A percentile compares a stretch with the other conserved stretches of the same genome.
Evolutionary conservation across 2,888 invertebrate genomes (phyloP).

Genomic region (Siphlonurus alternatus): DNA sequence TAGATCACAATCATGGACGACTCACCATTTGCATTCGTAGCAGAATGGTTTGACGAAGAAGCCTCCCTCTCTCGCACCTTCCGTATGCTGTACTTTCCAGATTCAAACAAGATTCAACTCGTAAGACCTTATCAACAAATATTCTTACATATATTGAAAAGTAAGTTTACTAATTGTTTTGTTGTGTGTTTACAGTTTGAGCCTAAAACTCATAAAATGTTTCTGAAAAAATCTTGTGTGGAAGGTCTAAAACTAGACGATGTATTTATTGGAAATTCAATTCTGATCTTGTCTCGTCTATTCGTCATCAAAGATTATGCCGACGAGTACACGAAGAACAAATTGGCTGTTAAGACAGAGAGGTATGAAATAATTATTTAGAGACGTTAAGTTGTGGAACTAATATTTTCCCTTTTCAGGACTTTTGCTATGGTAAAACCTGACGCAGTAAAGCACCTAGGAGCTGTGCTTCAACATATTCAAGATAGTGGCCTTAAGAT

Average conservation of each 20-base stretch:
- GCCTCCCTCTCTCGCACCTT: conserved; percentile 57
- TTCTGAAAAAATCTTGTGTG: conserved; percentile 1
- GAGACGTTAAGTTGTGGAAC: background rate
- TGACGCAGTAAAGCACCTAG: conserved; percentile 45
- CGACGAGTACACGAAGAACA: conserved; percentile 46
- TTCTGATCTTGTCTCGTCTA: background rate
- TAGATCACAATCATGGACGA: too few species aligned
- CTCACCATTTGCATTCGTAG: conserved; percentile 24
- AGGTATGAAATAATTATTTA: conserved; percentile 31
- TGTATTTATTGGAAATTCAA: background rate
- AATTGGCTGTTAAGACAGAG: conserved; percentile 43
- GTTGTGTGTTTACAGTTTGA: conserved; percentile 1
- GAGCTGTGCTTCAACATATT: conserved; percentile 54
- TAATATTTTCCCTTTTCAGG: conserved; percentile 33
- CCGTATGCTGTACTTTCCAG: conserved; percentile 55
- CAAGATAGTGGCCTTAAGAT: conserved; percentile 39
- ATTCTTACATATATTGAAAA: background rate
- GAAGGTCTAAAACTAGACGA: conserved; percentile 2
- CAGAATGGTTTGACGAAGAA: conserved; percentile 78
- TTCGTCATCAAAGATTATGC: conserved; percentile 24
- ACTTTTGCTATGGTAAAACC: conserved; percentile 69
- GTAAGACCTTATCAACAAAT: conserved; percentile 26
- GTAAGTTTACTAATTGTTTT: background rate
- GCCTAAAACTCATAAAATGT: background rate
- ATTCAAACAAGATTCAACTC: conserved; percentile 66